These are phyloP conservation scores for Hirtodrosophila duncani DNA, from an alignment of 2,888 invertebrate species.

Conservation along the genomic window DNA sequence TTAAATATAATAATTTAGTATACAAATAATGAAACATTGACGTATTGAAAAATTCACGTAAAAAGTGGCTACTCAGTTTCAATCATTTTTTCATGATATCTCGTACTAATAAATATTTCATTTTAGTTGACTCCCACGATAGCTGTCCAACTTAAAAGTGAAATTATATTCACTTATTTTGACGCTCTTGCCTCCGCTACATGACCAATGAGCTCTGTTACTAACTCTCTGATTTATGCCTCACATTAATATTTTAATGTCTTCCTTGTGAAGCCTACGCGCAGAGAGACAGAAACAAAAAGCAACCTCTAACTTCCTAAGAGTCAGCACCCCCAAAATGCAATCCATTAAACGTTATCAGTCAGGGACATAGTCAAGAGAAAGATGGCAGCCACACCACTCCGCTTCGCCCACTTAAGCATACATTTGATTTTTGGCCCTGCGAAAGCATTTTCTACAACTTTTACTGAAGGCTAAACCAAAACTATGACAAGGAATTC, in stretches of 20 bases:
- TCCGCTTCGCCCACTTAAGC: constrained; percentile 18
- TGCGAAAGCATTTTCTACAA: constrained; percentile 13
- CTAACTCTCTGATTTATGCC: constrained; percentile 60
- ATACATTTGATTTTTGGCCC: constrained; percentile 34
- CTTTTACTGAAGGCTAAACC: constrained; percentile 25
- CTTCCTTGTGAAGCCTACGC: constrained; percentile 57
- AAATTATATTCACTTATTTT: too few relatives aligned
- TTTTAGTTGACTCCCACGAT: too few relatives aligned
- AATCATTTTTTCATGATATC: too few relatives aligned
- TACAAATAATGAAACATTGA: too few relatives aligned
- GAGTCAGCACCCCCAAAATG: constrained; percentile 29
- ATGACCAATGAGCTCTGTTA: too few relatives aligned
- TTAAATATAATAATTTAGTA: too few relatives aligned
- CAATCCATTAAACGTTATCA: constrained; percentile 69
- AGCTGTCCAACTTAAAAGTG: too few relatives aligned
- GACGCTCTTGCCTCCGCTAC: too few relatives aligned
- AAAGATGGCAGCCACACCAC: constrained; percentile 4
- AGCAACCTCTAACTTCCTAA: constrained; percentile 14
- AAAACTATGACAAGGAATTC: constrained; percentile 8
- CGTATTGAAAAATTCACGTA: too few relatives aligned
- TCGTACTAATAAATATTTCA: too few relatives aligned
- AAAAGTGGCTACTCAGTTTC: too few relatives aligned
- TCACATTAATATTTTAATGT: constrained; percentile 72
- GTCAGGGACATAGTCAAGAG: constrained; percentile 52
- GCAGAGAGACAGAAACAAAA: constrained; percentile 35